Conservation (phyloP, 2,113 vertebrate species). For the Trinectes maculatus region DNA sequence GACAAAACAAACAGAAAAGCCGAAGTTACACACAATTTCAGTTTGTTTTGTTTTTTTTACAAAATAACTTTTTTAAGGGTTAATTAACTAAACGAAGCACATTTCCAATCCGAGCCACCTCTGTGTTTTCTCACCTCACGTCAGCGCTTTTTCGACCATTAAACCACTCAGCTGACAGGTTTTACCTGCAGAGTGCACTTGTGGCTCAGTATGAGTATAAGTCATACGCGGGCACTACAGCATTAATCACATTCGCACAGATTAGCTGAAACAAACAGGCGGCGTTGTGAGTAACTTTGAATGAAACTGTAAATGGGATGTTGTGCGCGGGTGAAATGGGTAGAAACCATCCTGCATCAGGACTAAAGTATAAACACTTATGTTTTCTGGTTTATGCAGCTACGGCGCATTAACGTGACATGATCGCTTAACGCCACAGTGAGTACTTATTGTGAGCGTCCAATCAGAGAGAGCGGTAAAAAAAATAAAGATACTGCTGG, state of each 20-base stretch:
- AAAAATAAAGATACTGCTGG: background rate
- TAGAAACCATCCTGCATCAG: constrained; percentile 8
- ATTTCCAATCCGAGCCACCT: constrained; percentile 12
- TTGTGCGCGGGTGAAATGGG: constrained; percentile 5
- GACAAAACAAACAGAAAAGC: too few relatives aligned
- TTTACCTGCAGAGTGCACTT: constrained; percentile 19
- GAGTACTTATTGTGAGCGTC: constrained; percentile 20
- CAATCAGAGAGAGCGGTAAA: constrained; percentile 23
- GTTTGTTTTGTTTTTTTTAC: constrained; percentile 11
- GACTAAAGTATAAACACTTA: constrained; percentile 28
- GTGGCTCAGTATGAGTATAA: constrained; percentile 7
- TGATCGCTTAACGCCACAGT: background rate
- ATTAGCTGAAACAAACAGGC: constrained; percentile 7
- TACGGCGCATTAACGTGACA: constrained; percentile 8
- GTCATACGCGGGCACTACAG: constrained; percentile 15
- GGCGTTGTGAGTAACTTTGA: constrained; percentile 36
- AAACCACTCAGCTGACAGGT: constrained; percentile 11
- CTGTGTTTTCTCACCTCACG: constrained; percentile 21
- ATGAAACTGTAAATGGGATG: constrained; percentile 12
- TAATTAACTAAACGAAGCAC: constrained; percentile 38
- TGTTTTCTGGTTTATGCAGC: constrained; percentile 41
- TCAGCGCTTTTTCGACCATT: constrained; percentile 32
- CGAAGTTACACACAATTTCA: background rate
- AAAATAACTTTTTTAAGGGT: background rate
- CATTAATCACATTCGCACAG: constrained; percentile 7